Percentiles rank a stretch among this genome's conserved stretches.
Evolutionary conservation across 2,113 vertebrate species (phyloP).

Genomic region (Tachuris rubrigastra): DNA sequence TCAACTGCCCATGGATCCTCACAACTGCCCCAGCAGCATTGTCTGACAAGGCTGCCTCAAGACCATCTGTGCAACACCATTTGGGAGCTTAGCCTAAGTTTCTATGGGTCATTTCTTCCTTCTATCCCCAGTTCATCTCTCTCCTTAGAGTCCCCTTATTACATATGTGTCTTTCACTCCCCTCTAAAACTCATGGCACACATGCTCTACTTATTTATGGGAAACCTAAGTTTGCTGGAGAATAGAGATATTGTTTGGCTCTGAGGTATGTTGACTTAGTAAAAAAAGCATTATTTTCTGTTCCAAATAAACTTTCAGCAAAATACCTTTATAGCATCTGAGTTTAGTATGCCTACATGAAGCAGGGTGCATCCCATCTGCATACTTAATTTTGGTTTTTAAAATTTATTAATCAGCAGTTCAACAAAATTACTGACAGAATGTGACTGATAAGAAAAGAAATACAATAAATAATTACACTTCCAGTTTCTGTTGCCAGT

Average conservation of each 20-base stretch:
- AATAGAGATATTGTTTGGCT: background rate
- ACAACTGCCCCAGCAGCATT: background rate
- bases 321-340: background rate
- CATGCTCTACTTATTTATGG: background rate
- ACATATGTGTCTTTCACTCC: background rate
- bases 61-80: background rate
- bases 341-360: background rate
- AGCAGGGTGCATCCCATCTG: background rate
- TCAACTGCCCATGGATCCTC: rapidly evolving
- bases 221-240: background rate
- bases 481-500: background rate
- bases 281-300: background rate
- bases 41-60: background rate
- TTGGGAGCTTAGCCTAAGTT: background rate
- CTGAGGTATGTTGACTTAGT: background rate
- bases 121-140: rapidly evolving
- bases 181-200: background rate
- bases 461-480: background rate
- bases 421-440: background rate
- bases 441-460: background rate
- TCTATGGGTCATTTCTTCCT: background rate
- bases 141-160: background rate
- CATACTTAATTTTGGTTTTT: background rate
- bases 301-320: background rate
- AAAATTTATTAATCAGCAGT: background rate